A percentile compares a stretch with the other conserved stretches of the same genome.
phyloP scores from a whole-genome alignment of 2,113 vertebrate genomes.

The Nymphicus hollandicus region DNA sequence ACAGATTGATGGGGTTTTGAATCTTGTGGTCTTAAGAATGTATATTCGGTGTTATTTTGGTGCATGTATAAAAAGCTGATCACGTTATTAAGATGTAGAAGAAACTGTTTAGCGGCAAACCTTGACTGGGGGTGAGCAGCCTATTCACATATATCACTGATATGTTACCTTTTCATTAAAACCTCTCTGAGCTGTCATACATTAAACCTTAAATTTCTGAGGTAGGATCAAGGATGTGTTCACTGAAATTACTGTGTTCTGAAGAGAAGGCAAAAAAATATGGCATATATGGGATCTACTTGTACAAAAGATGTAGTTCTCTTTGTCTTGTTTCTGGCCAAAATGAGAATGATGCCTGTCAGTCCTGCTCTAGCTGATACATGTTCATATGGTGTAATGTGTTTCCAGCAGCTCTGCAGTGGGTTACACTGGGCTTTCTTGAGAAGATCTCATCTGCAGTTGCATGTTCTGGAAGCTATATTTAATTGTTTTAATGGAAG shows the following conservation, averaged over 20 bases:
- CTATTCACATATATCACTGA: background rate
- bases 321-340: background rate
- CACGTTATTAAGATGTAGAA: background rate
- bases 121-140: background rate
- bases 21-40: background rate
- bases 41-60: background rate
- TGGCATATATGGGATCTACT: background rate
- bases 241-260: background rate
- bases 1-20: slow-evolving; percentile 31
- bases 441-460: background rate
- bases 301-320: background rate
- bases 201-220: background rate
- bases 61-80: background rate
- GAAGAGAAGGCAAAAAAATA: background rate
- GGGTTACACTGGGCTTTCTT: background rate
- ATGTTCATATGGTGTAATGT: background rate
- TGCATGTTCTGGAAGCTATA: background rate
- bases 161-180: background rate
- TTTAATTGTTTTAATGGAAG: background rate
- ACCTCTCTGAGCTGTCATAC: background rate
- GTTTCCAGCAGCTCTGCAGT: background rate
- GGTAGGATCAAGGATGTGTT: background rate
- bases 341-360: background rate
- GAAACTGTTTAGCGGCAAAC: background rate
- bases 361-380: background rate